Base-by-base conservation (phyloP, 2,888 invertebrate genomes). In the Phragmatobia fuliginosa region DNA sequence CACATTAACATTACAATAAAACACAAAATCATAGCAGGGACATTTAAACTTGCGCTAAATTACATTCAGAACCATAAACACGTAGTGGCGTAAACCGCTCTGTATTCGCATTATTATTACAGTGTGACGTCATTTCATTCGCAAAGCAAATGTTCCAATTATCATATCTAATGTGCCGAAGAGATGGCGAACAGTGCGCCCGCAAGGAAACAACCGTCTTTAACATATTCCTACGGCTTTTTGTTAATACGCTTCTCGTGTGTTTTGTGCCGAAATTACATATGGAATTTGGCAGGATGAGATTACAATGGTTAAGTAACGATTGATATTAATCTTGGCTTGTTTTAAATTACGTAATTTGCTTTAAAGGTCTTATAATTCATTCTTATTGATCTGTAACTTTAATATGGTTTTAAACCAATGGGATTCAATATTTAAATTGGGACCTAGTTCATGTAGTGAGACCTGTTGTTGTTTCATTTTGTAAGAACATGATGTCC, bases 71-170 rank as follows among this genome's bases (percentile, higher is more conserved):
- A 86, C 80, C 82, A 83, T 86, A 88, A 88, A 89, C 88, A 89
- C 88, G 87, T 85, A 86, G 85, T 72, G 78, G 81, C 78, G 82
- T 85, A 85, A 87, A 85, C 83, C 81, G 82, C 81, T 78, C 74
- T 76, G 77, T 80, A 80, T 78, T 82, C 82, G 75, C 81, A 83
- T 87, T 89, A 88, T 88, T 89, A 90, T 87, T 86, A 88, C 82
- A 83, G 77, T 84, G 79, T 88, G 83, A 88, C 90, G 89, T 88
- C 90, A 88, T 90, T 86, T 86, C 88, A 89, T 89, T 89, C 90
- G 88, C 91, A 89, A 91, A 91, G 92, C 92, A 92, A 93, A 94
- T 92, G 92, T 92, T 88, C 92, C 92, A 93, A 92, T 94, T 94
- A 93, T 94, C 93, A 92, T 94, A 94, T 88, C 90, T 93, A 93